Base-by-base conservation (phyloP, 2,888 invertebrate species). In the Drosophila mettleri region DNA sequence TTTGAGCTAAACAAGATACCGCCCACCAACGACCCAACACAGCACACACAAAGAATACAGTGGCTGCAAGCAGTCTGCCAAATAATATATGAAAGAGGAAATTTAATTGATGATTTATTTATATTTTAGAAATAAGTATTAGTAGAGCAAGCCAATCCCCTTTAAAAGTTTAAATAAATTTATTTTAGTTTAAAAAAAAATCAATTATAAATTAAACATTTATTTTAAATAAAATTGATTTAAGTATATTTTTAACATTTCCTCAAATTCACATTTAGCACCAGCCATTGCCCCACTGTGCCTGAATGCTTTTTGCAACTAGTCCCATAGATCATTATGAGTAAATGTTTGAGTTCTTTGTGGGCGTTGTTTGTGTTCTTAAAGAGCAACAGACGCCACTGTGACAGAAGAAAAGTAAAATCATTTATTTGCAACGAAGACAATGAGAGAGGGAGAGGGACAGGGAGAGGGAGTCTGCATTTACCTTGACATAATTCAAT, bases 301-400 rank as follows among this genome's bases (percentile, higher is more conserved):
- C 22, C 27, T 7, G 6, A 75, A 64, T 39, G 66, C 73, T 69
- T 67, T 73, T 78, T 66, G 49, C 66, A 78, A 69, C 76, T 69
- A 66, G 62, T 68, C 70, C 68, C 80, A 86, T 86, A 80, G 79
- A 83, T 83, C 86, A 86, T 83, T 83, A 69, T 59, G 67, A 68
- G 84, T 60, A 80, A 83, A 83, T 83, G 71, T 86, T 83, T 80
- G 78, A 48, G 46, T 53, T 27, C 18, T 9, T 18, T 38, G 57
- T 24, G 31, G 67, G 60, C 55, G 55, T 62, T 79, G 60, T 76
- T 74, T 68, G 59, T 58, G 64, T 43, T 68, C 48, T 59, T 38
- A 58, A 66, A 54, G 43, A 61, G 53, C 69, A 69, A 39, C 67
- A n/a, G 45, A n/a, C 9, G 5, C 34, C 20, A 20, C 22, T 31